Evolutionary conservation across 2,888 invertebrate species (phyloP).

Genomic region (Syritta pipiens): DNA sequence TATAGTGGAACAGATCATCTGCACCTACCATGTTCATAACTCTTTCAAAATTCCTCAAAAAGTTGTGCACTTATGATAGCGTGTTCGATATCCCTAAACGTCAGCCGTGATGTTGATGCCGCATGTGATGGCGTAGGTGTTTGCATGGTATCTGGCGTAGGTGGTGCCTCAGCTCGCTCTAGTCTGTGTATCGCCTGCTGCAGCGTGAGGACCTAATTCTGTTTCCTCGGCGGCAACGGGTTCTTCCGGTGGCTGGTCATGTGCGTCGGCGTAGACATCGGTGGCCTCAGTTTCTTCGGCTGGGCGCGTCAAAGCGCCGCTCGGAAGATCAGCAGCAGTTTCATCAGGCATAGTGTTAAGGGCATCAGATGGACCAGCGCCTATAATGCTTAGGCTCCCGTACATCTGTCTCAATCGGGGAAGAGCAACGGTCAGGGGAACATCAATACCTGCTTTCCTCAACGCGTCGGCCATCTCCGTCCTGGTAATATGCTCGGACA

Average conservation of each 20-base stretch:
- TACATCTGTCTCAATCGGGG: constrained; percentile 16
- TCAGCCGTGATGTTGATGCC: constrained; percentile 14
- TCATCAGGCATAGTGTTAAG: no score
- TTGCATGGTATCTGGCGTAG: not conserved
- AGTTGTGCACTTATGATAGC: constrained; percentile 16
- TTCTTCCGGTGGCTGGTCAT: no score
- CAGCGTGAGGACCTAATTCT: not conserved
- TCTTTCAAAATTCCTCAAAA: constrained; percentile 14
- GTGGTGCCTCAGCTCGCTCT: not conserved
- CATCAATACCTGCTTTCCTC: constrained; percentile 1
- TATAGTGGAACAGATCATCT: constrained; percentile 19
- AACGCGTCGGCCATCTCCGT: not conserved
- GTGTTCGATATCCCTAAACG: constrained; percentile 29
- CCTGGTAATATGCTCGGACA: constrained; percentile 3
- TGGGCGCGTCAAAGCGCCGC: not conserved
- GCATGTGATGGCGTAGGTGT: no score
- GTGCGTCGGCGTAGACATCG: not conserved
- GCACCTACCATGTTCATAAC: constrained; percentile 22
- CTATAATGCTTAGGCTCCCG: not conserved
- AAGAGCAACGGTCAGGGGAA: not conserved
- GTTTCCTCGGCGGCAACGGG: constrained; percentile 3
- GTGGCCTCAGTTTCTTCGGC: not conserved
- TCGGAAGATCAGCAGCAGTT: not conserved
- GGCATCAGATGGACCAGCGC: not conserved
- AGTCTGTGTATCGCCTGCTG: constrained; percentile 3